Percentiles rank a stretch among this genome's conserved stretches.
These are phyloP conservation scores for Meteorus sp. DNA, from an alignment of 1,140 invertebrate genomes.

Conservation along the genomic window DNA sequence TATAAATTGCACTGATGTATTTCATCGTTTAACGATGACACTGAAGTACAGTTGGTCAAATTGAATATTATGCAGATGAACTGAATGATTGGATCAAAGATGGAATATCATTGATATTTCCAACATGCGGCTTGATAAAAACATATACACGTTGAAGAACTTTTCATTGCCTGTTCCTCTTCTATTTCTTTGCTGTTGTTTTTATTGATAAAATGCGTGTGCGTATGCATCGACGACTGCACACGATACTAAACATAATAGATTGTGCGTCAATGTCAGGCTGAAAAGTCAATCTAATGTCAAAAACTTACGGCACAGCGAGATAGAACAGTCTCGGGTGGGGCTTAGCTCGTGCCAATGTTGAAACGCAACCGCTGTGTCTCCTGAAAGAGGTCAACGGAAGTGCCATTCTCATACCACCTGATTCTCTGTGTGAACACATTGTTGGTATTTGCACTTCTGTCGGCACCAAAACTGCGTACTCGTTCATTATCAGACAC, in stretches of 20 bases:
- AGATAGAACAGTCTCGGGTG: constrained; percentile 48
- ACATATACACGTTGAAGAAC: not conserved
- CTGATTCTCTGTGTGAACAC: constrained; percentile 48
- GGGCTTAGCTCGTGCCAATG: constrained; percentile 40
- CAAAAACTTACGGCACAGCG: constrained; percentile 50
- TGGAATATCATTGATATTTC: no score
- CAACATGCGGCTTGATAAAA: not conserved
- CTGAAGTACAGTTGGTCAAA: no score
- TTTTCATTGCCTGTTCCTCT: no score
- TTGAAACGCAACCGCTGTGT: constrained; percentile 52
- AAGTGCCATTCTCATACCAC: constrained; percentile 48
- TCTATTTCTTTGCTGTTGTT: no score
- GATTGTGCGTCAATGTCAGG: not conserved
- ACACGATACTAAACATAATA: not conserved
- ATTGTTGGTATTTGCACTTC: constrained; percentile 40
- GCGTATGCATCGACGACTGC: no score
- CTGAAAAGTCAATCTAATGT: not conserved
- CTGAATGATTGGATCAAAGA: no score
- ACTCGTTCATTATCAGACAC: constrained; percentile 42
- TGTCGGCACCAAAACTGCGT: constrained; percentile 41
- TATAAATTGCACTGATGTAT: no score
- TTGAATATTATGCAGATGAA: no score
- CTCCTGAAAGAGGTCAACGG: constrained; percentile 49
- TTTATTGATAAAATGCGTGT: no score
- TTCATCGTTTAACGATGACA: no score